These are phyloP conservation scores for Tangara arthus DNA, from an alignment of 2,797 vertebrate genomes.

Conservation along the genomic window DNA sequence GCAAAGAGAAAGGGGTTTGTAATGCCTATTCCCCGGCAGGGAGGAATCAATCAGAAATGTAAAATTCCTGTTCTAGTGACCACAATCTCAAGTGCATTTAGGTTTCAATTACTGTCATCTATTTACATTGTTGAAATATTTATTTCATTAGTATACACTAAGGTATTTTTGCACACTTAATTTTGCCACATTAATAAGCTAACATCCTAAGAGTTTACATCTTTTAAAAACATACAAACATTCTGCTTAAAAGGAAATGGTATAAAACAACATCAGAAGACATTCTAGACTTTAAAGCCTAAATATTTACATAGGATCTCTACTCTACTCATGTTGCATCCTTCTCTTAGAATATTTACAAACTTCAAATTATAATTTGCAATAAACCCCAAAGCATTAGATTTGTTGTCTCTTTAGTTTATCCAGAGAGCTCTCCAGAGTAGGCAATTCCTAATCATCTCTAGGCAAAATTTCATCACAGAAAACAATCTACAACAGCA, in stretches of 20 bases:
- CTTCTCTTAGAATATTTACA: conserved; percentile 16
- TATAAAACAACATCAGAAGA: background rate
- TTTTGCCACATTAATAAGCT: background rate
- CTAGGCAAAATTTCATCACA: background rate
- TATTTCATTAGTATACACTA: background rate
- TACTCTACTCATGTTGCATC: background rate
- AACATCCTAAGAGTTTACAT: background rate
- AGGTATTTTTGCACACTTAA: background rate
- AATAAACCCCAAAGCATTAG: background rate
- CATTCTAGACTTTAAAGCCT: background rate
- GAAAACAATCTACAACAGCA: background rate
- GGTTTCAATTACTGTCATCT: background rate
- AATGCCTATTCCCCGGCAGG: background rate
- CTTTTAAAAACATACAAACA: conserved; percentile 1
- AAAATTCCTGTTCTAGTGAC: background rate
- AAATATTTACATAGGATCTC: conserved; percentile 25
- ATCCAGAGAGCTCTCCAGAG: background rate
- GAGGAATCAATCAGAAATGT: background rate
- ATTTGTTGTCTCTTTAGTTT: background rate
- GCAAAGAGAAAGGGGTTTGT: background rate
- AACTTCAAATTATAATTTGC: background rate
- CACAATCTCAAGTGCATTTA: background rate
- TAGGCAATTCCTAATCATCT: background rate
- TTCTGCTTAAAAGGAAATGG: background rate
- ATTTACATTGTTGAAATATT: background rate